phyloP scores from a whole-genome alignment of 2,797 vertebrate genomes.

The Danio tinwini region DNA sequence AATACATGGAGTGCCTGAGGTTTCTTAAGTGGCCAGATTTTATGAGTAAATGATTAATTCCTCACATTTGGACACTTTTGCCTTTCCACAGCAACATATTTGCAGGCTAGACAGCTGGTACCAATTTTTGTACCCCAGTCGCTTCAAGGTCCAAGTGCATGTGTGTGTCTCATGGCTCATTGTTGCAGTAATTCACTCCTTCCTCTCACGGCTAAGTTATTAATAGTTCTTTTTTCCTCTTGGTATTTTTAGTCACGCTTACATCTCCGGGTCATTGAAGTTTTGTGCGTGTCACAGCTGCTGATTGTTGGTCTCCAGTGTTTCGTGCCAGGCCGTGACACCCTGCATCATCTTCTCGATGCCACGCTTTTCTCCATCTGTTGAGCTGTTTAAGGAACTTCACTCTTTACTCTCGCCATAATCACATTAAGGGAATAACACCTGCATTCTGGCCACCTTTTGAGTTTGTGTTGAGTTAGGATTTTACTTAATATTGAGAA shows the following conservation, averaged over 20 bases:
- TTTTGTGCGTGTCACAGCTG: conserved; percentile 67
- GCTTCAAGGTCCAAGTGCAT: conserved; percentile 74
- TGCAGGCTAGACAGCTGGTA: conserved; percentile 81
- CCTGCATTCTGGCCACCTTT: conserved; percentile 45
- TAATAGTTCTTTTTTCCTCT: conserved; percentile 74
- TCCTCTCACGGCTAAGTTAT: conserved; percentile 76
- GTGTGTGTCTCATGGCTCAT: conserved; percentile 80
- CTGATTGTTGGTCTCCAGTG: conserved; percentile 39
- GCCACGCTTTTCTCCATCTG: conserved; percentile 46
- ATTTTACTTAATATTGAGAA: conserved; percentile 50
- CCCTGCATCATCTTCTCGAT: conserved; percentile 36
- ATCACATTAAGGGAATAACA: conserved; percentile 47
- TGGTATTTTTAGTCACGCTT: conserved; percentile 79
- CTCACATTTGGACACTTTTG: conserved; percentile 77
- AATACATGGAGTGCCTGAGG: conserved; percentile 80
- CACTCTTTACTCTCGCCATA: conserved; percentile 43
- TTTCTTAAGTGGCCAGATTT: conserved; percentile 78
- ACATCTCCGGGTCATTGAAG: conserved; percentile 77
- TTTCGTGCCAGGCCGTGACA: conserved; percentile 48
- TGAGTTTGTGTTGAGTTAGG: conserved; percentile 44
- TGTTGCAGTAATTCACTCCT: conserved; percentile 77
- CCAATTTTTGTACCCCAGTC: conserved; percentile 78
- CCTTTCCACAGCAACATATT: conserved; percentile 76
- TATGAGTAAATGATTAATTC: conserved; percentile 82
- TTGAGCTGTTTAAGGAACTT: conserved; percentile 43